A percentile compares a stretch with the other conserved stretches of the same genome.
Evolutionary conservation across 1,140 invertebrate genomes (phyloP).

Genomic region (Drosophila orena): DNA sequence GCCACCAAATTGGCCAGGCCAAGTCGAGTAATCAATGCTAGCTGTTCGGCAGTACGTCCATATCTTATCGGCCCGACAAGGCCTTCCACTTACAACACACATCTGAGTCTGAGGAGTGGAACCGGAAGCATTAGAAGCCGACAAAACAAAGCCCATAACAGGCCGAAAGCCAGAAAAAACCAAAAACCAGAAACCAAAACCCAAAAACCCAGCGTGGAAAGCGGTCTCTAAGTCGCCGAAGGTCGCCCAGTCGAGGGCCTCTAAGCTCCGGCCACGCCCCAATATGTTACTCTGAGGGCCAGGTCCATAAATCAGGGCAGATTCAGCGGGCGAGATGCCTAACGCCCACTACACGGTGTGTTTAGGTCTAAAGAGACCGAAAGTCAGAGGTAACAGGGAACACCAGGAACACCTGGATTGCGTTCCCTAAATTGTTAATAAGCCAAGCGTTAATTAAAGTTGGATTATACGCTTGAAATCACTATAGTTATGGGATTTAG

Average conservation of each 20-base stretch:
- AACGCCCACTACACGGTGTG: too few species aligned
- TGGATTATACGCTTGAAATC: too few species aligned
- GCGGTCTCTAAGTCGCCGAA: conserved; percentile 47
- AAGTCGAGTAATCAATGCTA: conserved; percentile 48
- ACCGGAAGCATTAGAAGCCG: conserved; percentile 78
- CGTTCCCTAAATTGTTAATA: too few species aligned
- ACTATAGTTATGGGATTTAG: too few species aligned
- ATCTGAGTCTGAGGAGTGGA: conserved; percentile 28
- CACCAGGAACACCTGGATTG: too few species aligned
- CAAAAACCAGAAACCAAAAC: conserved; percentile 36
- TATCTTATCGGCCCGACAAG: conserved; percentile 66
- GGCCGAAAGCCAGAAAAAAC: conserved; percentile 8
- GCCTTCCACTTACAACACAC: conserved; percentile 57
- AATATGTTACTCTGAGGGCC: neutral
- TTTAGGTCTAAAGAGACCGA: neutral
- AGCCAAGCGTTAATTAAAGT: too few species aligned
- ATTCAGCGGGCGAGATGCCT: conserved; percentile 7
- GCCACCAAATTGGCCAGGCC: conserved; percentile 49
- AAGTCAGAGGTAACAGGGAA: neutral
- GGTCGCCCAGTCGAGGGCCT: conserved; percentile 1
- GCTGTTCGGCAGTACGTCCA: conserved; percentile 15
- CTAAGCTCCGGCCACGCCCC: conserved; percentile 10
- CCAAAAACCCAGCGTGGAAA: conserved; percentile 43
- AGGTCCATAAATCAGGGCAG: conserved; percentile 51
- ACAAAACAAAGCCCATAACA: conserved; percentile 28